phyloP scores from a whole-genome alignment of 1,140 invertebrate genomes.

The Drosophila micromelanica region DNA sequence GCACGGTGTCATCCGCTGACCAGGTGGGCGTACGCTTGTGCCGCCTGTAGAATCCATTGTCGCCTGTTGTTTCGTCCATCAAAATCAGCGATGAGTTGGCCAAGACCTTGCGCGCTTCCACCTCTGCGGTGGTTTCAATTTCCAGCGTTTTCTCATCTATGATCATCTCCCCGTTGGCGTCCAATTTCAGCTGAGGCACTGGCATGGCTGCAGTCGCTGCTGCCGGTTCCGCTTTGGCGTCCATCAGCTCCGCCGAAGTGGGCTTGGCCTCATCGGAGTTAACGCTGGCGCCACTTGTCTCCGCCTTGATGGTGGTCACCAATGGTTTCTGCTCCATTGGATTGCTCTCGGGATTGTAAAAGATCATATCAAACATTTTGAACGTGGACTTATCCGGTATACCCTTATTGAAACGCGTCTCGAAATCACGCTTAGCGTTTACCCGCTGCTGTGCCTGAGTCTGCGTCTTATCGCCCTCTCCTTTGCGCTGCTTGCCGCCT shows the following conservation, averaged over 20 bases:
- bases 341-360: slow-evolving; percentile 92
- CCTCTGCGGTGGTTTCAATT: slow-evolving; percentile 90
- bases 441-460: slow-evolving; percentile 57
- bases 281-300: slow-evolving; percentile 26
- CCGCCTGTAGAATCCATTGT: slow-evolving; percentile 88
- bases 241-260: slow-evolving; percentile 44
- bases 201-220: slow-evolving; percentile 83
- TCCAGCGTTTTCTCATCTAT: slow-evolving; percentile 94
- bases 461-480: slow-evolving; percentile 47
- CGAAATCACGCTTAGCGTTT: slow-evolving; percentile 86
- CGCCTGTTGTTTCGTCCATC: slow-evolving; percentile 87
- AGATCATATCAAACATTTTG: slow-evolving; percentile 96
- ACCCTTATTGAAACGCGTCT: slow-evolving; percentile 85
- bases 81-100: slow-evolving; percentile 88
- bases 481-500: slow-evolving; percentile 59
- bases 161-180: slow-evolving; percentile 93
- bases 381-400: slow-evolving; percentile 88
- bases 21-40: slow-evolving; percentile 88
- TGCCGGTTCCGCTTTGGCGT: slow-evolving; percentile 38
- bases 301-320: slow-evolving; percentile 68
- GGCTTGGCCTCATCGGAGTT: slow-evolving; percentile 51
- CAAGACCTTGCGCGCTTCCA: slow-evolving; percentile 87
- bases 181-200: slow-evolving; percentile 94
- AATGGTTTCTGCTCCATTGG: slow-evolving; percentile 86
- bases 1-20: slow-evolving; percentile 90